Evolutionary conservation across 1,140 invertebrate species (phyloP).

Genomic region (Akabosia matsudoensis): DNA sequence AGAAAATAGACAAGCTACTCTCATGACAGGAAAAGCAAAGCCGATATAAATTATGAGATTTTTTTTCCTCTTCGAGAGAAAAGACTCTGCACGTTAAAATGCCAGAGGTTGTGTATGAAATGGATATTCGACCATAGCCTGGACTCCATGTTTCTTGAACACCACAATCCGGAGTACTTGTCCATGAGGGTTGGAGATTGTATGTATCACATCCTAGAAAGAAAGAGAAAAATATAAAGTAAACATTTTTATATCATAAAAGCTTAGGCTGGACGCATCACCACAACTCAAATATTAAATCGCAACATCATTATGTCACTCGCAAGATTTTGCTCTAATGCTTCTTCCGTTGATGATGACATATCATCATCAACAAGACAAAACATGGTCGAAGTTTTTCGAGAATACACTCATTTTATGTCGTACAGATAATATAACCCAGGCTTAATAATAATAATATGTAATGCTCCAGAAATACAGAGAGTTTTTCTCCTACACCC

Average conservation of each 20-base stretch:
- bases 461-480: no score
- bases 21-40: background rate
- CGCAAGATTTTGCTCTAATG: background rate
- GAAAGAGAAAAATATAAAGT: constrained; percentile 44
- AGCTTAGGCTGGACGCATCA: background rate
- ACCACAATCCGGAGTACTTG: constrained; percentile 97
- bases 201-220: constrained; percentile 93
- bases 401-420: no score
- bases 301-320: constrained; percentile 21
- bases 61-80: constrained; percentile 24
- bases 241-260: constrained; percentile 13
- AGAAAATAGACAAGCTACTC: no score
- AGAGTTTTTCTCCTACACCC: no score
- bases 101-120: constrained; percentile 53
- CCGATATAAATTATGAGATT: constrained; percentile 3
- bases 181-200: constrained; percentile 90
- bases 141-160: constrained; percentile 97
- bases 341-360: background rate
- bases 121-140: constrained; percentile 99
- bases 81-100: background rate
- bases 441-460: no score
- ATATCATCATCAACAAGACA: background rate
- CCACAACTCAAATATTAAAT: constrained; percentile 1
- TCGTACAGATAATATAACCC: no score
- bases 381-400: no score